phyloP scores from a whole-genome alignment of 2,113 vertebrate genomes.

The Electrona antarctica region DNA sequence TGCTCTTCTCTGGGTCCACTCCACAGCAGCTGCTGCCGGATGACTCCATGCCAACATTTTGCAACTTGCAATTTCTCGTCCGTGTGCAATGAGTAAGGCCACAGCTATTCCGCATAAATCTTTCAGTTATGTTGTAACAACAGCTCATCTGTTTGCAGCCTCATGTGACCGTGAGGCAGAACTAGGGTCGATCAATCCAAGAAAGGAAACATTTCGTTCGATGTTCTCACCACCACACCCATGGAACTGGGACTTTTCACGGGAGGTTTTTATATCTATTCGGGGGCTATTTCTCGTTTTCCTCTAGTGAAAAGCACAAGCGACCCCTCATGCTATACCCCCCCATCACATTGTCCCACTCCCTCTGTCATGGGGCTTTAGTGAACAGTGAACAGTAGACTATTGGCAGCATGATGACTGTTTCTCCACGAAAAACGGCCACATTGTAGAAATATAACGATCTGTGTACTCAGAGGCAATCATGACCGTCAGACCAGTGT shows the following conservation, averaged over 20 bases:
- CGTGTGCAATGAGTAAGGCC: slow-evolving; percentile 62
- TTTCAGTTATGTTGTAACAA: slow-evolving; percentile 59
- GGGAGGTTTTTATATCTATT: slow-evolving; percentile 43
- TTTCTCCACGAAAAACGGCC: neutral
- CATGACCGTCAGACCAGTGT: neutral
- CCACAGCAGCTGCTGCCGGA: slow-evolving; percentile 51
- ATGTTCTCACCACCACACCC: slow-evolving; percentile 58
- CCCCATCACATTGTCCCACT: slow-evolving; percentile 15
- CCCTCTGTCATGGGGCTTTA: slow-evolving; percentile 30
- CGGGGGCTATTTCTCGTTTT: slow-evolving; percentile 16
- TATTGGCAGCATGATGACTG: neutral
- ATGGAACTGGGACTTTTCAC: slow-evolving; percentile 33
- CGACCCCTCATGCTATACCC: slow-evolving; percentile 16
- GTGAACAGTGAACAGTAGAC: neutral
- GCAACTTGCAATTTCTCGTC: slow-evolving; percentile 58
- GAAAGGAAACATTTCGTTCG: slow-evolving; percentile 52
- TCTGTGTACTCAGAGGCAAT: neutral
- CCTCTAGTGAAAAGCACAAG: slow-evolving; percentile 26
- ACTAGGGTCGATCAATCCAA: slow-evolving; percentile 36
- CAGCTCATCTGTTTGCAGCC: slow-evolving; percentile 56
- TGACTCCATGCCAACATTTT: slow-evolving; percentile 56
- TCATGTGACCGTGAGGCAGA: slow-evolving; percentile 60
- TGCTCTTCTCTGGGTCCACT: slow-evolving; percentile 10
- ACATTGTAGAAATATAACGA: neutral
- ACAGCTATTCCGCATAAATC: slow-evolving; percentile 60